These are phyloP conservation scores for Hyposmocoma kahamanoa DNA, from an alignment of 1,140 invertebrate species.

Conservation along the genomic window DNA sequence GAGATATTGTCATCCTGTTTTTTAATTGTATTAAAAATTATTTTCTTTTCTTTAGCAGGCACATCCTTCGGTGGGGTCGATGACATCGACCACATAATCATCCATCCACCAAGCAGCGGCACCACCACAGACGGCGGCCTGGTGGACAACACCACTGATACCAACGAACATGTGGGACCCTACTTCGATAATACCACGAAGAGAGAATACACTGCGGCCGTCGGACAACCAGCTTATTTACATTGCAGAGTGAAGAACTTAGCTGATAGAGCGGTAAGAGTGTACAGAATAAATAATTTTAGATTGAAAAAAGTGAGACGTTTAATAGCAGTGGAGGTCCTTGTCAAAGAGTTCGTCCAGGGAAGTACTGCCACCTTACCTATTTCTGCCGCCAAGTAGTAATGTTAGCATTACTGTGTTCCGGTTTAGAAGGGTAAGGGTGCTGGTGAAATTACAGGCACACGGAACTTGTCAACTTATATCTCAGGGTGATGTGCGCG, in stretches of 20 bases:
- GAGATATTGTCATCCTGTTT: slow-evolving; percentile 15
- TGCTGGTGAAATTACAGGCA: no score
- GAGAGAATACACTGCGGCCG: slow-evolving; percentile 87
- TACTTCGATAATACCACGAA: slow-evolving; percentile 91
- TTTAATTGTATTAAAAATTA: not conserved
- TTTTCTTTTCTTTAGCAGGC: slow-evolving; percentile 24
- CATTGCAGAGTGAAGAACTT: slow-evolving; percentile 90
- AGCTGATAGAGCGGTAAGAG: slow-evolving; percentile 90
- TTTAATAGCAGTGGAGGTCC: no score
- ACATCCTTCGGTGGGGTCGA: slow-evolving; percentile 42
- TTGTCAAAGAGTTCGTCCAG: no score
- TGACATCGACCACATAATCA: slow-evolving; percentile 19
- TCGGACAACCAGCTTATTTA: slow-evolving; percentile 89
- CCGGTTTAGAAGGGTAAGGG: no score
- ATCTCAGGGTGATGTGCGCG: no score
- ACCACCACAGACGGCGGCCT: slow-evolving; percentile 21
- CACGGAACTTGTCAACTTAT: no score
- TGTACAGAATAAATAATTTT: no score
- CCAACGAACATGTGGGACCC: slow-evolving; percentile 78
- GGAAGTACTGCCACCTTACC: no score
- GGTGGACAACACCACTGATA: slow-evolving; percentile 17
- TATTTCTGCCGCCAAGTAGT: no score
- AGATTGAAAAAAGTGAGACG: no score
- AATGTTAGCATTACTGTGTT: no score
- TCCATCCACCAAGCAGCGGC: slow-evolving; percentile 18